A percentile compares a stretch with the other conserved stretches of the same genome.
phyloP scores from a whole-genome alignment of 2,888 invertebrate genomes.

The Yponomeuta plumbellus region DNA sequence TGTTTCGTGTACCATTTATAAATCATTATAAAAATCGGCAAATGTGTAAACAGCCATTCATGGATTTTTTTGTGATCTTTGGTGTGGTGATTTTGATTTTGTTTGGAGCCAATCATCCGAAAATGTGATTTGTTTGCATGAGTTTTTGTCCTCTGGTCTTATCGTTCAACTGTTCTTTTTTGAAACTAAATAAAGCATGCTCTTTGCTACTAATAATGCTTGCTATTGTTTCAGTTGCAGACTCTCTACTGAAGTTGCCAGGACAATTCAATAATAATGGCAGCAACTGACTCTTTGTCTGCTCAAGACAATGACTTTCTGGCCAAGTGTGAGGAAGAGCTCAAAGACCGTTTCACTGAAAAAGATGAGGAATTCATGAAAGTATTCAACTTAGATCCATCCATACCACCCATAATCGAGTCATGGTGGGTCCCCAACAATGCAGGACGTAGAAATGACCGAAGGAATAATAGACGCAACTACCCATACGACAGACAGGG shows the following conservation, averaged over 20 bases:
- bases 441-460: slow-evolving; percentile 45
- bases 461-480: slow-evolving; percentile 38
- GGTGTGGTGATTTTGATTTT: too few species aligned
- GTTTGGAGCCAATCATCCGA: too few species aligned
- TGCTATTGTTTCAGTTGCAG: slow-evolving; percentile 39
- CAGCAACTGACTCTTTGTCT: slow-evolving; percentile 50
- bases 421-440: slow-evolving; percentile 66
- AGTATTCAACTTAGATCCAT: slow-evolving; percentile 52
- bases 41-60: too few species aligned
- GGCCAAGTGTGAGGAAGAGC: slow-evolving; percentile 78
- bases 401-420: slow-evolving; percentile 77
- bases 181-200: too few species aligned
- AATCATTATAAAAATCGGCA: not conserved
- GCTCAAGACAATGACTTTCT: slow-evolving; percentile 77
- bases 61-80: too few species aligned
- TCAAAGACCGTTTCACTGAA: slow-evolving; percentile 78
- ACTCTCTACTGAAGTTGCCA: slow-evolving; percentile 38
- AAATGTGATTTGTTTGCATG: too few species aligned
- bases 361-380: slow-evolving; percentile 79
- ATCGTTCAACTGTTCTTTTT: too few species aligned
- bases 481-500: slow-evolving; percentile 37
- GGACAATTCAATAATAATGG: slow-evolving; percentile 33
- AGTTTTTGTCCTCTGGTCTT: too few species aligned
- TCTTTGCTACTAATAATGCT: too few species aligned
- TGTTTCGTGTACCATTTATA: not conserved